Percentiles rank a stretch among this genome's conserved stretches.
phyloP scores from a whole-genome alignment of 2,797 vertebrate genomes.

The Intellagama lesueurii region DNA sequence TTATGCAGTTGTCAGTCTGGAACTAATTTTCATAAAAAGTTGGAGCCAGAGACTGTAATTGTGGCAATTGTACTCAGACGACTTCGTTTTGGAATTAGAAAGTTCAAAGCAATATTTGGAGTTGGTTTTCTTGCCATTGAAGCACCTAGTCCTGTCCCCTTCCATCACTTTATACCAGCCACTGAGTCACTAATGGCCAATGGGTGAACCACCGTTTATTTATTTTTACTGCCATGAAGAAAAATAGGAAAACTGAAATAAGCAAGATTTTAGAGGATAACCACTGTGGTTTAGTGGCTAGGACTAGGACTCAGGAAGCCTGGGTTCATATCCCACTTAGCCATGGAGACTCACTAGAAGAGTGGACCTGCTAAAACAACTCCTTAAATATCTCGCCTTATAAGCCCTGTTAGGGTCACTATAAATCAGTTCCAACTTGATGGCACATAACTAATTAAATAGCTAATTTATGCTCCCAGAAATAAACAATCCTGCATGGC shows the following conservation, averaged over 20 bases:
- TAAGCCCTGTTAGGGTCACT: too few relatives aligned
- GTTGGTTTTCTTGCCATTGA: background rate
- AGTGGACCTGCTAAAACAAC: too few relatives aligned
- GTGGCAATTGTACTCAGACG: background rate
- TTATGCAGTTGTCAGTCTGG: background rate
- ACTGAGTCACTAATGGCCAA: background rate
- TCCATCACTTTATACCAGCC: too few relatives aligned
- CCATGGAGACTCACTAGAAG: background rate
- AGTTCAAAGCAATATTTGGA: background rate
- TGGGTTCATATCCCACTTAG: background rate
- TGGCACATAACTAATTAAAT: too few relatives aligned
- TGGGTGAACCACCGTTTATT: background rate
- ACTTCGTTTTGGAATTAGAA: background rate
- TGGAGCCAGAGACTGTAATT: background rate
- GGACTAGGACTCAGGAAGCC: background rate
- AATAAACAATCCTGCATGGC: too few relatives aligned
- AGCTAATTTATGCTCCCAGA: too few relatives aligned
- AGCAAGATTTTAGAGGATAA: background rate
- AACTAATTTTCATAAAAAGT: background rate
- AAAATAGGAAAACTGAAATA: background rate
- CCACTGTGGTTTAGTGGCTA: background rate
- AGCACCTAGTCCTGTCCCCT: too few relatives aligned
- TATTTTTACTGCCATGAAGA: background rate
- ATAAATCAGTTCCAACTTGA: too few relatives aligned
- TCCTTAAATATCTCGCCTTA: too few relatives aligned